These are phyloP conservation scores for Oreamnos americanus DNA, from an alignment of 2,113 vertebrate species.

Conservation along the genomic window DNA sequence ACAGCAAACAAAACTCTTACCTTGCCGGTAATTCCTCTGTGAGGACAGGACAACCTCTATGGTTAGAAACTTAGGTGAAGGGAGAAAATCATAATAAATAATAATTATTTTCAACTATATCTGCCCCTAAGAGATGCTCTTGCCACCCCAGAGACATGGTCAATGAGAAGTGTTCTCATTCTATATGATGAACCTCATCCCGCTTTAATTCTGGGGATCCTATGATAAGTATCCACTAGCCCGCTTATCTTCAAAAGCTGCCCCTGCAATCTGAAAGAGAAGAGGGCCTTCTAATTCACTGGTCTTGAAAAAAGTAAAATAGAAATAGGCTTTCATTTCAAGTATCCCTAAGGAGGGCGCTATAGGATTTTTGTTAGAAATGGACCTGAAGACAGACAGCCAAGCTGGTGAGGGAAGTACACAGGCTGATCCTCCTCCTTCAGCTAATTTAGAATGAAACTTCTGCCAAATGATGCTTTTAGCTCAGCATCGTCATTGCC, in stretches of 20 bases:
- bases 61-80: background rate
- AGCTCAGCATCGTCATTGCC: background rate
- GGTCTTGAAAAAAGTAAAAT: constrained; percentile 1
- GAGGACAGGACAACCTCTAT: background rate
- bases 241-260: background rate
- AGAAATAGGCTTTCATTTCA: constrained; percentile 9
- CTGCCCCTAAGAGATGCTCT: background rate
- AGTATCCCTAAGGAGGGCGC: background rate
- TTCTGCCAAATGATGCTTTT: background rate
- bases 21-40: background rate
- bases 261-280: background rate
- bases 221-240: background rate
- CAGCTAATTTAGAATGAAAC: background rate
- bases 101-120: background rate
- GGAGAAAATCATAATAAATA: background rate
- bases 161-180: background rate
- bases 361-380: background rate
- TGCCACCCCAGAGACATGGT: background rate
- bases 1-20: constrained; percentile 22
- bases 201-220: background rate
- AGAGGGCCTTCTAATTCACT: background rate
- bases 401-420: background rate
- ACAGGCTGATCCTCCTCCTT: background rate
- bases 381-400: background rate
- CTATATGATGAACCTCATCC: background rate